These are phyloP conservation scores for Pteromalus puparum DNA, from an alignment of 1,140 invertebrate species.

Conservation along the genomic window DNA sequence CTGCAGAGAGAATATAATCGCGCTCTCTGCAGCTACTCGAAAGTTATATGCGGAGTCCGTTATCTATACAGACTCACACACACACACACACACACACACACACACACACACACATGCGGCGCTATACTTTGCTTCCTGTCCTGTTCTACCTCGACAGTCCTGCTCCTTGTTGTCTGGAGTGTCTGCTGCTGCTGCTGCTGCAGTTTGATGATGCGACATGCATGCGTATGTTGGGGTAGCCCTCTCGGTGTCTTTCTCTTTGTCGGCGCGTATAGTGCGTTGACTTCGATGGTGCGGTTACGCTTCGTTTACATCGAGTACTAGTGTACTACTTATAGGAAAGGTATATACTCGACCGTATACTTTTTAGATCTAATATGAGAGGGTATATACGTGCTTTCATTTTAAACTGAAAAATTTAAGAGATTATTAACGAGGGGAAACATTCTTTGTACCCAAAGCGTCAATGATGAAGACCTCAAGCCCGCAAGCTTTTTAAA, in stretches of 20 bases:
- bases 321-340: too few species aligned
- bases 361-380: too few species aligned
- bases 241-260: not conserved
- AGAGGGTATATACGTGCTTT: too few species aligned
- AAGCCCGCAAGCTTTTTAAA: conserved; percentile 17
- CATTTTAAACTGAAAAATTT: too few species aligned
- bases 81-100: not conserved
- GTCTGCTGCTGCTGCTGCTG: not conserved
- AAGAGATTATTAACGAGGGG: too few species aligned
- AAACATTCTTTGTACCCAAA: not conserved
- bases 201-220: not conserved
- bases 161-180: conserved; percentile 32
- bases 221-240: not conserved
- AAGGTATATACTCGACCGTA: too few species aligned
- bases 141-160: not conserved
- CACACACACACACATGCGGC: not conserved
- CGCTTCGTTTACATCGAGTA: not conserved
- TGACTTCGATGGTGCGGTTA: not conserved
- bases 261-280: not conserved
- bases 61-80: not conserved
- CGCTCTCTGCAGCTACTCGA: not conserved
- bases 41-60: conserved; percentile 20
- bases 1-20: not conserved
- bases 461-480: not conserved
- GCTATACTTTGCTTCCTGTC: conserved; percentile 16